A percentile compares a stretch with the other conserved stretches of the same genome.
These are phyloP conservation scores for Xylophagus ater DNA, from an alignment of 2,888 invertebrate species.

Conservation along the genomic window DNA sequence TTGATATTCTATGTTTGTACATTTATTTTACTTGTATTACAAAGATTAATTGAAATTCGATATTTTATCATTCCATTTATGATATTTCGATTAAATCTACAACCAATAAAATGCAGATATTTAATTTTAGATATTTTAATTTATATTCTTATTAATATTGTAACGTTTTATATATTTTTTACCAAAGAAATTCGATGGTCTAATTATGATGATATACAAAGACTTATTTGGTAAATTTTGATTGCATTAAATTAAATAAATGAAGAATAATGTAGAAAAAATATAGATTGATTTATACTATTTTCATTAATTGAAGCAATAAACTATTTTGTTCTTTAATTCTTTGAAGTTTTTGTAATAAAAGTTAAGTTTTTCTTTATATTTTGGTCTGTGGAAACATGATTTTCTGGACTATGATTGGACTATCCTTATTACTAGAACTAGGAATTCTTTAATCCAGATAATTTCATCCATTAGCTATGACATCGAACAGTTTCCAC, in stretches of 20 bases:
- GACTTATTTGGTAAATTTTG: conserved; percentile 71
- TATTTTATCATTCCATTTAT: conserved; percentile 90
- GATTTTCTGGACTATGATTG: too few relatives aligned
- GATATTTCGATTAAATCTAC: conserved; percentile 59
- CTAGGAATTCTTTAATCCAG: too few relatives aligned
- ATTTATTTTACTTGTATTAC: conserved; percentile 58
- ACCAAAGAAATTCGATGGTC: conserved; percentile 69
- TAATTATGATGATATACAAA: conserved; percentile 58
- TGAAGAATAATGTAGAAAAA: too few relatives aligned
- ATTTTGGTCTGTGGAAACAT: too few relatives aligned
- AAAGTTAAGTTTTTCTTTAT: not conserved
- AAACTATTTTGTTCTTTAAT: too few relatives aligned
- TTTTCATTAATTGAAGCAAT: too few relatives aligned
- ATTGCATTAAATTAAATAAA: not conserved
- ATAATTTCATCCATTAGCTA: too few relatives aligned
- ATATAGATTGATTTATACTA: too few relatives aligned
- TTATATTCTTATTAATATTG: conserved; percentile 53
- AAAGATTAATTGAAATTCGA: conserved; percentile 82
- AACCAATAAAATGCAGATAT: conserved; percentile 23
- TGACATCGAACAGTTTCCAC: too few relatives aligned
- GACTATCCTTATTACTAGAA: too few relatives aligned
- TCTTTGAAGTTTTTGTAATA: not conserved
- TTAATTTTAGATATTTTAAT: conserved; percentile 50
- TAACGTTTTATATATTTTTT: conserved; percentile 65
- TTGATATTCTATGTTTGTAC: conserved; percentile 51